These are phyloP conservation scores for Ariopsis seemanni DNA, from an alignment of 2,113 vertebrate genomes.

Conservation along the genomic window DNA sequence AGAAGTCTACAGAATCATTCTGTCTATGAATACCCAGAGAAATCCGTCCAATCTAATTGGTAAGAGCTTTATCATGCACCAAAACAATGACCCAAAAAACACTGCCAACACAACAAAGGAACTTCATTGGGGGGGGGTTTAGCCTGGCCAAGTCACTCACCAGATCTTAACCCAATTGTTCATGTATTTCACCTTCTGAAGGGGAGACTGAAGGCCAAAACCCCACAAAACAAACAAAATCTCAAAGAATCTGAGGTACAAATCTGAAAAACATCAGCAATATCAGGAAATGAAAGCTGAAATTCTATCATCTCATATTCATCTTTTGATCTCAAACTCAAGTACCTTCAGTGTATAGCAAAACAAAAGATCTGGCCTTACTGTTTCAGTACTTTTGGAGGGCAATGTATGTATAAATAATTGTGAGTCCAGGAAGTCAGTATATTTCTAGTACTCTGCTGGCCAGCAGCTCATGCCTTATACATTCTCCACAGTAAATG, in stretches of 20 bases:
- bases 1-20: no score
- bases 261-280: not conserved
- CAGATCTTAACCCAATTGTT: not conserved
- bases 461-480: not conserved
- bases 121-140: not conserved
- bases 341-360: not conserved
- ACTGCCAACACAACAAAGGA: no score
- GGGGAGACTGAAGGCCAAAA: not conserved
- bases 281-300: not conserved
- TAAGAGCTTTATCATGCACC: no score
- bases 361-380: not conserved
- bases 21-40: no score
- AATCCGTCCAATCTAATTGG: no score
- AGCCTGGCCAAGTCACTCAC: not conserved
- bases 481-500: not conserved
- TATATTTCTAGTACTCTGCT: not conserved
- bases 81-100: no score
- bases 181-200: not conserved
- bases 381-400: not conserved
- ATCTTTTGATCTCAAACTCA: not conserved
- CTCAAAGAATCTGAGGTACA: not conserved
- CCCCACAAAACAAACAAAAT: not conserved
- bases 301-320: not conserved
- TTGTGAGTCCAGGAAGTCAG: not conserved
- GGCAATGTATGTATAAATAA: not conserved